Conservation (phyloP, 2,888 invertebrate genomes). For the Cerastis rubricosa region DNA sequence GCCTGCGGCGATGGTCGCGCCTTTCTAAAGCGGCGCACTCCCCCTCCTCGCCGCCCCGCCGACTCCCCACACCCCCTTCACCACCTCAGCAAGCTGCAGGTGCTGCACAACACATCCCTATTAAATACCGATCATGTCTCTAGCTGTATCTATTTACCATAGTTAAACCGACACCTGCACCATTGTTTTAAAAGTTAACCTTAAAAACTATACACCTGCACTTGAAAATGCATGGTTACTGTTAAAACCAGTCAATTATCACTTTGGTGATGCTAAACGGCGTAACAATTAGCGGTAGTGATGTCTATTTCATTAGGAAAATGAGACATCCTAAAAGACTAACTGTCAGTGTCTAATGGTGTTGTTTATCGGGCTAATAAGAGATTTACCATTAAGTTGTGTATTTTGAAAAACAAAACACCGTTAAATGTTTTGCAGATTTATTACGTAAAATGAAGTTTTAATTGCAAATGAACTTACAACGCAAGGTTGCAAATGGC, state of each 20-base stretch:
- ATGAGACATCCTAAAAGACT: conserved; percentile 53
- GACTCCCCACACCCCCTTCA: conserved; percentile 79
- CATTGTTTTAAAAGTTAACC: conserved; percentile 86
- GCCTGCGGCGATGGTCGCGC: conserved; percentile 91
- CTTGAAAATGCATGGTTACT: conserved; percentile 71
- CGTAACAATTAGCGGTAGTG: conserved; percentile 70
- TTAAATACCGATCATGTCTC: conserved; percentile 90
- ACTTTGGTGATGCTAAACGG: conserved; percentile 71
- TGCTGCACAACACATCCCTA: conserved; percentile 89
- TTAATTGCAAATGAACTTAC: conserved; percentile 47
- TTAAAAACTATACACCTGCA: conserved; percentile 84
- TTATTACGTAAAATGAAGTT: conserved; percentile 46
- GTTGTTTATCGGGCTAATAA: conserved; percentile 42
- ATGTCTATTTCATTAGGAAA: conserved; percentile 51
- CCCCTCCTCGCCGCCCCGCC: conserved; percentile 78
- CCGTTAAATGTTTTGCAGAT: conserved; percentile 42
- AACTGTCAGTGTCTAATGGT: conserved; percentile 44
- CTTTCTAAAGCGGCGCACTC: conserved; percentile 90
- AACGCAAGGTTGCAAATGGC: conserved; percentile 22
- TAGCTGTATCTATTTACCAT: conserved; percentile 88
- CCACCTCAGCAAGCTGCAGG: conserved; percentile 86
- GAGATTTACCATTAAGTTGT: conserved; percentile 44
- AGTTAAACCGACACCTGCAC: conserved; percentile 87
- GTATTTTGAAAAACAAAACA: conserved; percentile 27
- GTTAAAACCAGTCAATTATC: conserved; percentile 79